Conservation (phyloP, 2,888 invertebrate genomes). For the Asteroscopus sphinx region DNA sequence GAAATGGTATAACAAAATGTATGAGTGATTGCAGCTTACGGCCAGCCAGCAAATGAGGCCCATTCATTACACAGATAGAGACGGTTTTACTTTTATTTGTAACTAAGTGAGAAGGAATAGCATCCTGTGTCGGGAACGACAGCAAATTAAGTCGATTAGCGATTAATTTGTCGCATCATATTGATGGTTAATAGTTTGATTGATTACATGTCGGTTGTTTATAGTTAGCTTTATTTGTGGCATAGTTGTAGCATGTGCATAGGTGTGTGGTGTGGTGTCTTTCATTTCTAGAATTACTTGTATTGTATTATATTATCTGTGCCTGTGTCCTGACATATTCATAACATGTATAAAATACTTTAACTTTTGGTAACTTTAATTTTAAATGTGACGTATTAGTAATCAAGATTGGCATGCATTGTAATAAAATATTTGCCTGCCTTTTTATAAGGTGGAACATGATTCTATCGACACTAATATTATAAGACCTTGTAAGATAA, state of each 20-base stretch:
- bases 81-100: conserved; percentile 79
- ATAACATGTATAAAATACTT: too few relatives aligned
- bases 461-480: too few relatives aligned
- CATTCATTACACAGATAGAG: conserved; percentile 76
- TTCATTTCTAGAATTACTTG: neutral
- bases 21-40: conserved; percentile 36
- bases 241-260: neutral
- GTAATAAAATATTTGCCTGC: too few relatives aligned
- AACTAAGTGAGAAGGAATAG: conserved; percentile 78
- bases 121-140: conserved; percentile 79
- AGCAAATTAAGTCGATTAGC: conserved; percentile 63
- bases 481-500: too few relatives aligned
- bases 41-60: conserved; percentile 50
- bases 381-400: too few relatives aligned
- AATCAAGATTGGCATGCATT: too few relatives aligned
- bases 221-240: neutral
- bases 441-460: too few relatives aligned
- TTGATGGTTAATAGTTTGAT: conserved; percentile 13
- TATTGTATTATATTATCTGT: too few relatives aligned
- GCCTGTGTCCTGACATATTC: too few relatives aligned
- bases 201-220: conserved; percentile 14
- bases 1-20: conserved; percentile 27
- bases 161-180: conserved; percentile 32
- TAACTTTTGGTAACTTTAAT: too few relatives aligned
- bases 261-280: too few relatives aligned